Base-by-base conservation (phyloP, 2,888 invertebrate genomes). In the Andricus quercusramuli region DNA sequence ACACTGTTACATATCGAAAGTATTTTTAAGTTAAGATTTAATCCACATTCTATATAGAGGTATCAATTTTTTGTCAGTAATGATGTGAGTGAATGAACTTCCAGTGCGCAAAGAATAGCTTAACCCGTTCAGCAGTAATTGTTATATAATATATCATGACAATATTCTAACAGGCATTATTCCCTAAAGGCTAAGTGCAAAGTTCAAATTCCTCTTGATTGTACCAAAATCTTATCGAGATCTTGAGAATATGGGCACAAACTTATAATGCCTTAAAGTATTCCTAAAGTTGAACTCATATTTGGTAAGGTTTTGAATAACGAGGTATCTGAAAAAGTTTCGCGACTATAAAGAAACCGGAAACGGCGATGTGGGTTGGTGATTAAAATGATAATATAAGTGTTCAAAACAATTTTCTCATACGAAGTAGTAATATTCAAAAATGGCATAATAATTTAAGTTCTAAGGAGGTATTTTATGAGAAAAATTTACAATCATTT, bases 61-160 rank as follows among this genome's bases (percentile, higher is more conserved):
- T 41, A 13, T 41, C 41, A 41, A 3, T 70, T 25, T 70, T 70
- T 2, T 17, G 25, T 6, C 68, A 9, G 6, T 59, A 15, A 22
- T 47, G 8, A 47, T 70, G 44, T 22, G 47, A 47, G 25, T 70
- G 68, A 70, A 70, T 70, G 68, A 70, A 47, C 68, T 70, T 70
- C 22, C 3, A 47, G 68, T 70, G 25, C 17, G 59, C 22, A 70
- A 70, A 68, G 67, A 44, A 70, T 47, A 25, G 47, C 68, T 70
- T 51, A 47, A 70, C 47, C 25, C 17, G 47, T 70, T 70, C 51
- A 29, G 68, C 44, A 25, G 47, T 70, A 22, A 59, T 59, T 59
- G 59, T 59, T 59, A 51, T 51, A 51, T 20, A 51, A 51, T 32
- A 9, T 32, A 9, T 20, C 5, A 51, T 67, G 44, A 22, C 13